Evolutionary conservation across 2,797 vertebrate genomes (phyloP).

Genomic region (Salmo trutta): DNA sequence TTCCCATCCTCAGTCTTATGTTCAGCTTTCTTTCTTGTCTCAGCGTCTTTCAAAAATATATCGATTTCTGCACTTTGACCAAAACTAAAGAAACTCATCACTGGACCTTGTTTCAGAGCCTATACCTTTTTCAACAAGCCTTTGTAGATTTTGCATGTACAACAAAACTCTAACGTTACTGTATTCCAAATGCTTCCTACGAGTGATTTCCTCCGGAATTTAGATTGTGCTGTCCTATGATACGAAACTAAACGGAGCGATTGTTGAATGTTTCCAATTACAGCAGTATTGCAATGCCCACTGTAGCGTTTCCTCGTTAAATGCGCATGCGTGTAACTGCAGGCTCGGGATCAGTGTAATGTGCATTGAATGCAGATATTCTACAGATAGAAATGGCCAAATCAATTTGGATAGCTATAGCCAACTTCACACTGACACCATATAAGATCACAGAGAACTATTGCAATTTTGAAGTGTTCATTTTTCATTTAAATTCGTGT

Average conservation of each 20-base stretch:
- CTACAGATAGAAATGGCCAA: no score
- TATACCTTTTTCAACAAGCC: not conserved
- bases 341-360: not conserved
- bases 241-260: conserved; percentile 35
- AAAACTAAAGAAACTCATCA: conserved; percentile 93
- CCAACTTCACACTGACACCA: no score
- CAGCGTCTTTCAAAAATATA: conserved; percentile 86
- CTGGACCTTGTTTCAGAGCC: conserved; percentile 37
- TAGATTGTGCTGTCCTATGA: conserved; percentile 9
- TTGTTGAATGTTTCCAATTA: conserved; percentile 42
- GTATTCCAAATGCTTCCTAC: not conserved
- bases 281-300: conserved; percentile 19
- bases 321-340: not conserved
- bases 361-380: not conserved
- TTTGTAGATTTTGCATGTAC: not conserved
- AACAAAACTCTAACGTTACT: not conserved
- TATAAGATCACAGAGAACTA: no score
- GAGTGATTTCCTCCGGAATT: not conserved
- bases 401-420: no score
- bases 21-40: conserved; percentile 89
- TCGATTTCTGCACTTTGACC: conserved; percentile 92
- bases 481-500: no score
- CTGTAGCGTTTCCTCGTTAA: not conserved
- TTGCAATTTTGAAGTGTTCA: no score
- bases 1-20: conserved; percentile 91